A percentile compares a stretch with the other conserved stretches of the same genome.
Evolutionary conservation across 2,888 invertebrate species (phyloP).

Genomic region (Acanthacorydalis orientalis): DNA sequence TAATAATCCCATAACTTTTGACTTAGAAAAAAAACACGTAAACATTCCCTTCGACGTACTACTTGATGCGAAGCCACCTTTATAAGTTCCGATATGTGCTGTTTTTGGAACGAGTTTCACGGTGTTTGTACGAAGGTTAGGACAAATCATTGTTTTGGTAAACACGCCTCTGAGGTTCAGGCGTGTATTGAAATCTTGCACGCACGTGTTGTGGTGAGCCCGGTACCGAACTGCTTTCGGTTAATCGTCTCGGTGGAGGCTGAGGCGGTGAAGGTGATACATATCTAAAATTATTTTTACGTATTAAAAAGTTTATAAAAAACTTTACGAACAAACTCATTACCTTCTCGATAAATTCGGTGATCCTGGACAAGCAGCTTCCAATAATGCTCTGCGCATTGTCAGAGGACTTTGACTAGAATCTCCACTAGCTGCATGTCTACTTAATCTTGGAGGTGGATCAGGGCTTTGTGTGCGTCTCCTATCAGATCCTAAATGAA

Average conservation of each 20-base stretch:
- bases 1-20: too few relatives aligned
- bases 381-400: constrained; percentile 38
- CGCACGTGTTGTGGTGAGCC: constrained; percentile 51
- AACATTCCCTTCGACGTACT: too few relatives aligned
- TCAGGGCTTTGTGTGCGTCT: constrained; percentile 36
- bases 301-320: not conserved
- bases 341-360: constrained; percentile 38
- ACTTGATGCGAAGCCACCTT: too few relatives aligned
- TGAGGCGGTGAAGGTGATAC: constrained; percentile 41
- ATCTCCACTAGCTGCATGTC: constrained; percentile 13
- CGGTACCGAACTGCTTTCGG: constrained; percentile 49
- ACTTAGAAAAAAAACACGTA: too few relatives aligned
- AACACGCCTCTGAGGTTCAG: constrained; percentile 37
- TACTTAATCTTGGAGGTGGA: constrained; percentile 34
- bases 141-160: constrained; percentile 27
- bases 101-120: too few relatives aligned
- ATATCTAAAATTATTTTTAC: constrained; percentile 27
- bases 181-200: constrained; percentile 41
- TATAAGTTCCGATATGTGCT: too few relatives aligned
- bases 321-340: constrained; percentile 8
- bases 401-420: constrained; percentile 33
- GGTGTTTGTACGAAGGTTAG: constrained; percentile 12
- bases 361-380: constrained; percentile 29
- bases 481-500: constrained; percentile 44
- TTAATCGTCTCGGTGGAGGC: constrained; percentile 43